phyloP scores from a whole-genome alignment of 2,113 vertebrate genomes.

The Pithys albifrons region DNA sequence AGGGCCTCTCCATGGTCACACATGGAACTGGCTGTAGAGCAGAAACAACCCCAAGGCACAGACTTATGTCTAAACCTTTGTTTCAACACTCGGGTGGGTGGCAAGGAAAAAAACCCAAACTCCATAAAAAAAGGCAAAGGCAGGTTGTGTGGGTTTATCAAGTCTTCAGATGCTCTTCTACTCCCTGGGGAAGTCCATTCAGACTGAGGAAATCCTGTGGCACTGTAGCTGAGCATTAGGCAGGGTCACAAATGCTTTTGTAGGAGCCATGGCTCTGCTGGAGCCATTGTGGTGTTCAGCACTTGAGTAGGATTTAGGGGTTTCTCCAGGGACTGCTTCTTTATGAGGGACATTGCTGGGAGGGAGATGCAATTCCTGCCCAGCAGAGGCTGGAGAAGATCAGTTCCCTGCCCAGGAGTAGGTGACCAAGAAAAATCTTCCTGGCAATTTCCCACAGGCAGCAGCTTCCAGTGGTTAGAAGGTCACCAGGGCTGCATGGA shows the following conservation, averaged over 20 bases:
- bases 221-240: background rate
- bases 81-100: background rate
- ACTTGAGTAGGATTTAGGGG: background rate
- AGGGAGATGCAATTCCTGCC: background rate
- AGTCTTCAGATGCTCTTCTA: rapidly evolving
- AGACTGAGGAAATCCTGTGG: background rate
- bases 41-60: background rate
- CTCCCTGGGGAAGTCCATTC: background rate
- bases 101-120: background rate
- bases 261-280: background rate
- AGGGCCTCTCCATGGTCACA: background rate
- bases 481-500: background rate
- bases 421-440: background rate
- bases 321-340: background rate
- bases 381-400: background rate
- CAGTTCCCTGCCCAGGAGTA: background rate
- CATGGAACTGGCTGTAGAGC: rapidly evolving
- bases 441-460: background rate
- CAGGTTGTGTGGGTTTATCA: background rate
- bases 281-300: rapidly evolving
- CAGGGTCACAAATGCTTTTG: background rate
- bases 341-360: background rate
- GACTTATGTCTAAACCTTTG: background rate
- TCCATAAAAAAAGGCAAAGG: background rate
- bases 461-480: background rate